Evolutionary conservation across 2,888 invertebrate genomes (phyloP).

Genomic region (Amphipyra tragopoginis): DNA sequence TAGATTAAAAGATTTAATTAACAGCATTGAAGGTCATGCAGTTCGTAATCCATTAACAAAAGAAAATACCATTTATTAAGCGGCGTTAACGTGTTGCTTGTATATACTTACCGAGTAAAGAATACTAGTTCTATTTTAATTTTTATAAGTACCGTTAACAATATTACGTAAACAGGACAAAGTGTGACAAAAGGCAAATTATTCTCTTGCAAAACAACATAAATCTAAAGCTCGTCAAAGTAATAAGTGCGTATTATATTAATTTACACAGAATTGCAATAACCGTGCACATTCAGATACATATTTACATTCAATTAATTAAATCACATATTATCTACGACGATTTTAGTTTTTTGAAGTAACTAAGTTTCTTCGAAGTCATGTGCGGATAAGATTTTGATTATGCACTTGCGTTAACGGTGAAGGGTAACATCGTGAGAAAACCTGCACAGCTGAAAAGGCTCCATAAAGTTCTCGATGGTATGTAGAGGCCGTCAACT

Average conservation of each 20-base stretch:
- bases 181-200: constrained; percentile 36
- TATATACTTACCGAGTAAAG: too few relatives aligned
- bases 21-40: constrained; percentile 12
- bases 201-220: constrained; percentile 11
- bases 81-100: too few relatives aligned
- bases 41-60: not conserved
- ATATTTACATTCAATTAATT: not conserved
- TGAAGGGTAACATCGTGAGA: too few relatives aligned
- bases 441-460: too few relatives aligned
- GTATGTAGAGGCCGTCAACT: too few relatives aligned
- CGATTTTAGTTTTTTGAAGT: too few relatives aligned
- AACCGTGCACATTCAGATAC: not conserved
- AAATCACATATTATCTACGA: not conserved
- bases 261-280: not conserved
- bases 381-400: too few relatives aligned
- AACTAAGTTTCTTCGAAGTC: too few relatives aligned
- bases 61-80: not conserved
- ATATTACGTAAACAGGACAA: not conserved
- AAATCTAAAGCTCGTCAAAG: constrained; percentile 29
- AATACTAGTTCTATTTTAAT: too few relatives aligned
- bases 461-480: too few relatives aligned
- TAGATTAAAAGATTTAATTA: not conserved
- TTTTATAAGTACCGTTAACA: not conserved
- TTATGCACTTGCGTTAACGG: too few relatives aligned
- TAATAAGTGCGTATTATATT: not conserved